Base-by-base conservation (phyloP, 92 coral and sea anemone genomes). In the Micromussa lordhowensis region DNA sequence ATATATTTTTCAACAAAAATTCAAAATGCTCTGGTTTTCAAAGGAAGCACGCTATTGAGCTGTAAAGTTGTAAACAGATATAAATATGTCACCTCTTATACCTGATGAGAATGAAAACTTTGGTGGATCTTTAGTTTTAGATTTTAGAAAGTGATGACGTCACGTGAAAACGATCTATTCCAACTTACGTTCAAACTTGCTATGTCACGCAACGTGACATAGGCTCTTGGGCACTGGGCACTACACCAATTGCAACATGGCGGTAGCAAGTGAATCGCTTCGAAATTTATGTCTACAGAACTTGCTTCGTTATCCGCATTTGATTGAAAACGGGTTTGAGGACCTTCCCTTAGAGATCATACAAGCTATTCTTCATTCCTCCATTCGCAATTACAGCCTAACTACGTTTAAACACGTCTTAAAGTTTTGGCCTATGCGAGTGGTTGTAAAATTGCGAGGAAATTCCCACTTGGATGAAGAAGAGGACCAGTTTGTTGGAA, bases 381-480 rank as follows among this genome's bases (percentile, higher is more conserved):
- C 77, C n/a, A 36, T 72, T 72, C 77, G 35, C 14, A 72, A 13
- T 34, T 5, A 10, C 5, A 29, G 51, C n/a, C 1, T 34, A n/a
- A 7, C 44, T 72, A 17, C 44, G 51, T 32, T 72, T 17, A 30
- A 72, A 36, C 35, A 72, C 44, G 77, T 72, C 77, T 72, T 72
- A 21, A 72, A 72, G 31, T 72, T 13, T 72, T 72, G 77, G 77
- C 77, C 77, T 72, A 9, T 36, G 51, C 77, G 44, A 26, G 77
- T 72, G n/a, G 77, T 36, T 34, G 24, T 32, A n/a, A n/a, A n/a
- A 2, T 72, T 34, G n/a, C 38, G 77, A 34, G n/a, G 77, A 72
- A 30, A 21, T 5, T 6, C 44, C 69, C 28, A 59, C 9, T 4
- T 59, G 66, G 7, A 59, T 5, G 28, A 59, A 59, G 66, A 59